Conservation (phyloP, 2,113 vertebrate genomes). For the Ailurus styani region DNA sequence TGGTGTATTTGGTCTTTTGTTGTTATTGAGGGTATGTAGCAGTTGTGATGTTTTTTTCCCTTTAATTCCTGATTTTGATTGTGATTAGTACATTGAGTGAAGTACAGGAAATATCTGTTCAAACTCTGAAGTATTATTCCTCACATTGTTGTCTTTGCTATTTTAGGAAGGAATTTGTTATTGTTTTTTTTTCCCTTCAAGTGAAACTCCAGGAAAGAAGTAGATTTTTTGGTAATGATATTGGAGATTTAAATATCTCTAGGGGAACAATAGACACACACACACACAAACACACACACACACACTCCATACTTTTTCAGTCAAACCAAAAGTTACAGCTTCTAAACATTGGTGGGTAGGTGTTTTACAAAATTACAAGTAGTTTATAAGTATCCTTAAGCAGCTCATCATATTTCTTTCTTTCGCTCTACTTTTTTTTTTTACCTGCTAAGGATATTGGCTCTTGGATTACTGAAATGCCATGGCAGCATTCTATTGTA, state of each 20-base stretch:
- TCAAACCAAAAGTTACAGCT: neutral
- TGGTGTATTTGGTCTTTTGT: neutral
- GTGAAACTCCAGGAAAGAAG: constrained; percentile 51
- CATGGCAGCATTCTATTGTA: neutral
- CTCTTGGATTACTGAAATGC: neutral
- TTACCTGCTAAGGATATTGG: neutral
- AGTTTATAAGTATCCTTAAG: neutral
- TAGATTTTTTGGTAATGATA: constrained; percentile 41
- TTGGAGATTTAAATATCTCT: constrained; percentile 36
- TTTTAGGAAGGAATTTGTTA: constrained; percentile 60
- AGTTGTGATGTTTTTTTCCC: neutral
- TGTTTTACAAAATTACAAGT: neutral
- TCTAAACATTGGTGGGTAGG: neutral
- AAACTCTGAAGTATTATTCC: constrained; percentile 44
- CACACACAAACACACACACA: neutral
- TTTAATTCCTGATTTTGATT: constrained; percentile 43
- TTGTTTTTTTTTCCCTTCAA: neutral
- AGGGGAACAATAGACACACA: neutral
- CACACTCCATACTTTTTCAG: neutral
- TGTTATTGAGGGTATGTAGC: neutral
- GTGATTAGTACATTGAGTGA: constrained; percentile 35
- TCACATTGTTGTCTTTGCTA: constrained; percentile 56
- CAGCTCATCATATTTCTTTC: neutral
- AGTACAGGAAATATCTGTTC: constrained; percentile 59
- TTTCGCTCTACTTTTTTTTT: neutral